Base-by-base conservation (phyloP, 2,797 vertebrate genomes). In the Tinamus major region DNA sequence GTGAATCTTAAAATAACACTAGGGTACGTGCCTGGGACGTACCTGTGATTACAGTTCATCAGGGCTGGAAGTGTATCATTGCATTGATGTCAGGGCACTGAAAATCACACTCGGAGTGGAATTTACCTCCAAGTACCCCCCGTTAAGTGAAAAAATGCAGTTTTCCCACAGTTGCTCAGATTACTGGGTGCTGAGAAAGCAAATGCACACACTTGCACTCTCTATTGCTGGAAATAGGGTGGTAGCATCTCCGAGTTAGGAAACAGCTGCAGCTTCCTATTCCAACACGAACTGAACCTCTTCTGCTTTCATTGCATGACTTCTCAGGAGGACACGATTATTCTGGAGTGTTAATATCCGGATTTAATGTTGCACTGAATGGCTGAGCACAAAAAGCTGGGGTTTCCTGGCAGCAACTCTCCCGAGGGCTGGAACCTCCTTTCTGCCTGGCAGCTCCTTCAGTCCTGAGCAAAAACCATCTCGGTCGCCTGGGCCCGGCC, bases 311-410 rank as follows among this genome's bases (percentile, higher is more conserved):
- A 89, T 94, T 95, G 89, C 90, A n/a, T 94, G 95, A 91, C 93
- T 95, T 79, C 95, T 97, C 95, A 84, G 85, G 89, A 96, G 80
- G 70, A 94, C 86, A 79, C 67, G 68, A 93, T 96, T 97, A 94
- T 96, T 95, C 94, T 96, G 90, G 91, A 88, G 93, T 85, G 61
- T 95, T 96, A 97, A 96, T 95, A 51, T 93, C 94, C 75, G 46
- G 68, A 91, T 96, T 96, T 96, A 96, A 97, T 82, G 89, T 88
- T 89, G 89, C 87, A 51, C 90, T 44, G 78, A 96, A 93, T 86
- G 96, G 95, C 85, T 94, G 44, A 81, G 84, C 53, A 23, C 79
- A 87, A 83, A 74, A 93, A 86, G 37, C 53, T 71, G 94, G 85
- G 18, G 13, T 44, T 87, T 91, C 74, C 77, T 85, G 61, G 48